A percentile compares a stretch with the other conserved stretches of the same genome.
These are phyloP conservation scores for Metridium senile DNA, from an alignment of 92 coral and sea anemone species.

Conservation along the genomic window DNA sequence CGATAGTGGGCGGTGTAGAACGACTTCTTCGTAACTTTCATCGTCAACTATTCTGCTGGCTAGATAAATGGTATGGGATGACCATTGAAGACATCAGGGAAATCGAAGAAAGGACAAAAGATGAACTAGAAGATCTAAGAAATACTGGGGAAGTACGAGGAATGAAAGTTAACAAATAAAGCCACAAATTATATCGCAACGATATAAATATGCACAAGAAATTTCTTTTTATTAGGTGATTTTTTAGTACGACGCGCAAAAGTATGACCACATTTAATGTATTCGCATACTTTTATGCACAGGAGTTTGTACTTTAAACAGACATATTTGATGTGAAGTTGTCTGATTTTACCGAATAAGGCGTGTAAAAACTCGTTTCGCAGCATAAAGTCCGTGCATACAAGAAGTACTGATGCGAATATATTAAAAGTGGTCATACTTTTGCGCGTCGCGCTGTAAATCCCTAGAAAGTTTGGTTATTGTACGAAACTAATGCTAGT, in stretches of 20 bases:
- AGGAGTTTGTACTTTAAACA: no score
- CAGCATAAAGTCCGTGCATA: no score
- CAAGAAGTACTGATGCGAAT: no score
- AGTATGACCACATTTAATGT: no score
- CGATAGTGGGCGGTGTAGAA: conserved; percentile 55
- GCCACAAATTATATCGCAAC: background rate
- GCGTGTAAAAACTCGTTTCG: no score
- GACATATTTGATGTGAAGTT: no score
- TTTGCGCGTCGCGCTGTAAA: no score
- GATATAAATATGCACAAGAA: background rate
- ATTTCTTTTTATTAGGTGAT: no score
- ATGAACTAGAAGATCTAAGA: conserved; percentile 66
- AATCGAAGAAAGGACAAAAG: conserved; percentile 83
- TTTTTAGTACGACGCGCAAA: no score
- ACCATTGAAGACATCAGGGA: conserved; percentile 88
- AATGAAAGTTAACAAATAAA: conserved; percentile 37
- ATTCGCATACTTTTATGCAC: no score
- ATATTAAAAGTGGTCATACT: no score
- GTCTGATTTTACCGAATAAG: no score
- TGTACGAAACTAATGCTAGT: background rate
- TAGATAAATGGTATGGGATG: conserved; percentile 93
- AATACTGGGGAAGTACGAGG: conserved; percentile 55
- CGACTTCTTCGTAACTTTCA: conserved; percentile 93
- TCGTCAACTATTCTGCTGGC: conserved; percentile 97
- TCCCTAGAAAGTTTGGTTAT: background rate